Evolutionary conservation across 2,888 invertebrate genomes (phyloP), one percentile per base, ranked within the genome.

Genomic region (Heteromurus nitidus): DNA sequence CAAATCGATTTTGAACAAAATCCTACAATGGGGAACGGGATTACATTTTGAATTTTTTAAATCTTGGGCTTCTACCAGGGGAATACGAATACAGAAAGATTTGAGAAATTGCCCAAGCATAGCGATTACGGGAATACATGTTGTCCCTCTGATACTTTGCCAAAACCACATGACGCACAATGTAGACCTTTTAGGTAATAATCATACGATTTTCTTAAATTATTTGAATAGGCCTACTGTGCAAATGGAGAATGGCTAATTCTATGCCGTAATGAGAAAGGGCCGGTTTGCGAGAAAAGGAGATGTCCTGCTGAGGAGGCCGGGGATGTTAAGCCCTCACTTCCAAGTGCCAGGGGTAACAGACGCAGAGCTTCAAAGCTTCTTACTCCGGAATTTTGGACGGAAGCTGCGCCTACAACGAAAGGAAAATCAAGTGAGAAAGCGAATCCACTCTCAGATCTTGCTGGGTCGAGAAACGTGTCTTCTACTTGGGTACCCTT

Each of bases 211-310:
- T 58, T 50, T 26, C 42, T 68, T 24, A 30, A 18, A 1, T 2
- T n/a, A 47, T 76, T 28, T 62, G 28, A 28, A n/a, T 20, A 84
- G 84, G 82, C 72, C 3, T 84, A 82, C 44, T 84, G 84, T 55
- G 53, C 67, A 13, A 50, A 67, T 9, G 82, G 84, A 24, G 80
- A 84, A 64, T 84, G 84, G 84, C 44, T 84, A 24, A 74, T 77
- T 7, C 62, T 82, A 11, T 82, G 75, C 44, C 58, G 53, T 18
- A 53, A 72, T 42, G 80, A 55, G 9, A 82, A 73, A 58, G 75
- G 76, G 24, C 76, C 84, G 36, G 16, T 82, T 18, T 84, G 84
- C 26, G 76, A 82, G 53, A 26, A 16, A 53, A 72, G 62, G 22
- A 50, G 58, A 26, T 84, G 84, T 42, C 18, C 68, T 20, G 3